Conservation (phyloP, 2,888 invertebrate genomes). For the Leptodirus hochenwartii region DNA sequence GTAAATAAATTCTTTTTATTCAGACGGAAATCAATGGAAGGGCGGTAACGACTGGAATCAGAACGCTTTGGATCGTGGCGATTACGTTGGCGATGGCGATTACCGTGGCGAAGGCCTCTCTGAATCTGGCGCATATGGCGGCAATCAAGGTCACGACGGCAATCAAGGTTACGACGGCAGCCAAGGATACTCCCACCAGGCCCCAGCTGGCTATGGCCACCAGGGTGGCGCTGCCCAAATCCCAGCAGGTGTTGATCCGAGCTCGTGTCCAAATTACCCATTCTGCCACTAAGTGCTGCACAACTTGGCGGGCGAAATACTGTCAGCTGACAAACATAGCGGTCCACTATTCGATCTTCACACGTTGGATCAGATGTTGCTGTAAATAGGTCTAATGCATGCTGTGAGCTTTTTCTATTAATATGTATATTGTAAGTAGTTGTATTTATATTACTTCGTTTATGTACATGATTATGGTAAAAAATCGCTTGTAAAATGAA, state of each 20-base stretch:
- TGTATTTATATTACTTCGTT: no score
- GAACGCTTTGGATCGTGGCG: slow-evolving; percentile 22
- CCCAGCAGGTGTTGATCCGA: slow-evolving; percentile 27
- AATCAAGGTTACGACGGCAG: slow-evolving; percentile 4
- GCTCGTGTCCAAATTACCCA: slow-evolving; percentile 26
- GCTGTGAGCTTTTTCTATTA: no score
- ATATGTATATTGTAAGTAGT: no score
- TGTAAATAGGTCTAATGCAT: no score
- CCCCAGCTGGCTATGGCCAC: slow-evolving; percentile 22
- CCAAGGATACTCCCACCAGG: slow-evolving; percentile 15
- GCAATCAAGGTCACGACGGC: slow-evolving; percentile 7
- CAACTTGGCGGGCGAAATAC: no score
- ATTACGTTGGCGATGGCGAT: slow-evolving; percentile 26
- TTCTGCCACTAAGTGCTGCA: slow-evolving; percentile 22
- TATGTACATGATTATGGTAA: no score
- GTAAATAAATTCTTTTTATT: no score
- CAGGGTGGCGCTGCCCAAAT: slow-evolving; percentile 17
- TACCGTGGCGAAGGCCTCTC: slow-evolving; percentile 27
- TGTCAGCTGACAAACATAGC: slow-evolving; percentile 19
- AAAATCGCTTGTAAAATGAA: no score
- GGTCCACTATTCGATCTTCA: no score
- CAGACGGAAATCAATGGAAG: slow-evolving; percentile 9
- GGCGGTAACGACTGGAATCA: slow-evolving; percentile 15
- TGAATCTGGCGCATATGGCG: slow-evolving; percentile 25
- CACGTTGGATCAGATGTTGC: no score